Evolutionary conservation across 1,140 invertebrate species (phyloP).

Genomic region (Plutomurus gul): DNA sequence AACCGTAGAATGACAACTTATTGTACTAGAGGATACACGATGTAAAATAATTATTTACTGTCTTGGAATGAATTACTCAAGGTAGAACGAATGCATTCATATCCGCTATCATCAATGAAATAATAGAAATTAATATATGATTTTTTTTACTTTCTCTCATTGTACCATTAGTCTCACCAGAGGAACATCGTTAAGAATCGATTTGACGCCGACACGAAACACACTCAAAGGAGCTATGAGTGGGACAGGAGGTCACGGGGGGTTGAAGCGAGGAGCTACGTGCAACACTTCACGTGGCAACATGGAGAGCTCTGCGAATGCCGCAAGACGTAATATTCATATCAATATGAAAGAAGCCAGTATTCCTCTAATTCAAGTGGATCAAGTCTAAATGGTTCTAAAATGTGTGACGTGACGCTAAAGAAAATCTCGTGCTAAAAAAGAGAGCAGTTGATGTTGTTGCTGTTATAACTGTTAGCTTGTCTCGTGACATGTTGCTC

Average conservation of each 20-base stretch:
- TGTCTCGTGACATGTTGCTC: too few relatives aligned
- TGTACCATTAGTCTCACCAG: not conserved
- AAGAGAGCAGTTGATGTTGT: not conserved
- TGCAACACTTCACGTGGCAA: constrained; percentile 1
- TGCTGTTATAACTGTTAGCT: not conserved
- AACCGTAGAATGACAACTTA: not conserved
- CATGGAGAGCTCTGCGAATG: not conserved
- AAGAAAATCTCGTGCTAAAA: not conserved
- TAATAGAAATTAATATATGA: not conserved
- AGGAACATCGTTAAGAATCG: constrained; percentile 25
- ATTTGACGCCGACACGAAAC: not conserved
- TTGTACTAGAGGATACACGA: too few relatives aligned
- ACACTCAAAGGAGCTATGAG: not conserved
- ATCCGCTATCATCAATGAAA: not conserved
- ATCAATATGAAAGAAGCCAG: constrained; percentile 47
- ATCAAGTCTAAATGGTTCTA: constrained; percentile 33
- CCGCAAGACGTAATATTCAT: constrained; percentile 36
- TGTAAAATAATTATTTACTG: too few relatives aligned
- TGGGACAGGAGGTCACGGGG: not conserved
- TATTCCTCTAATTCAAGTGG: constrained; percentile 49
- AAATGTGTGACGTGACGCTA: too few relatives aligned
- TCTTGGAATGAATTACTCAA: not conserved
- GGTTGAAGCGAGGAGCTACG: not conserved
- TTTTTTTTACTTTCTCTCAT: not conserved
- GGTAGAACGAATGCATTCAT: not conserved